Conservation (phyloP, 2,797 vertebrate genomes). For the Mycteria americana region DNA sequence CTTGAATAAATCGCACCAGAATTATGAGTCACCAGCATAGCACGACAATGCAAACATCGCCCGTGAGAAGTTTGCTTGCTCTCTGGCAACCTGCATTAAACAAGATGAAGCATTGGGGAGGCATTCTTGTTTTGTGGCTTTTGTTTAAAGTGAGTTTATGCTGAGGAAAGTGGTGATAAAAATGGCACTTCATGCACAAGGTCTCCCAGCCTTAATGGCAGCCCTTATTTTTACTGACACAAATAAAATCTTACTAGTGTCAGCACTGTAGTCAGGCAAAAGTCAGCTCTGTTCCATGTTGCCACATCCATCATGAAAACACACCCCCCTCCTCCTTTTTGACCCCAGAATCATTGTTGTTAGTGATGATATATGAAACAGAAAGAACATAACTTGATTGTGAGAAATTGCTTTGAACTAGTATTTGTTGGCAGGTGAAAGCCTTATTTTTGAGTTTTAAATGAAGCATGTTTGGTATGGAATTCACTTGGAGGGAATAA, state of each 20-base stretch:
- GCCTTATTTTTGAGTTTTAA: constrained; percentile 40
- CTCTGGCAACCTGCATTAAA: constrained; percentile 14
- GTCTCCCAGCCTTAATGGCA: neutral
- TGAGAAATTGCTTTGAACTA: constrained; percentile 42
- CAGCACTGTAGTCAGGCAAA: constrained; percentile 18
- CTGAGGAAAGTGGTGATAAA: constrained; percentile 34
- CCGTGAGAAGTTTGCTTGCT: neutral
- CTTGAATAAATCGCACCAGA: neutral
- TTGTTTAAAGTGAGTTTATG: constrained; percentile 32
- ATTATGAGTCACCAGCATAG: neutral
- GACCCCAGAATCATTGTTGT: constrained; percentile 27
- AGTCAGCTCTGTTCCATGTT: constrained; percentile 29
- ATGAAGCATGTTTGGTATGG: neutral
- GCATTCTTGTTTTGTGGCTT: constrained; percentile 28
- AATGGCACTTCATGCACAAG: neutral
- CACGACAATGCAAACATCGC: neutral
- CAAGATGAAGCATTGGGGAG: neutral
- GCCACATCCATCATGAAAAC: constrained; percentile 28
- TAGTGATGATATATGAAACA: constrained; percentile 41
- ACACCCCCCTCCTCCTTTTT: neutral
- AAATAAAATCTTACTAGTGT: constrained; percentile 57
- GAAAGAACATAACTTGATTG: constrained; percentile 32
- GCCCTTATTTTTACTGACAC: constrained; percentile 51
- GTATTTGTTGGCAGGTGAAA: constrained; percentile 17
- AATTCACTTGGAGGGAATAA: constrained; percentile 34